Conservation (phyloP, 2,797 vertebrate species). For the Coregonus suidteri region DNA sequence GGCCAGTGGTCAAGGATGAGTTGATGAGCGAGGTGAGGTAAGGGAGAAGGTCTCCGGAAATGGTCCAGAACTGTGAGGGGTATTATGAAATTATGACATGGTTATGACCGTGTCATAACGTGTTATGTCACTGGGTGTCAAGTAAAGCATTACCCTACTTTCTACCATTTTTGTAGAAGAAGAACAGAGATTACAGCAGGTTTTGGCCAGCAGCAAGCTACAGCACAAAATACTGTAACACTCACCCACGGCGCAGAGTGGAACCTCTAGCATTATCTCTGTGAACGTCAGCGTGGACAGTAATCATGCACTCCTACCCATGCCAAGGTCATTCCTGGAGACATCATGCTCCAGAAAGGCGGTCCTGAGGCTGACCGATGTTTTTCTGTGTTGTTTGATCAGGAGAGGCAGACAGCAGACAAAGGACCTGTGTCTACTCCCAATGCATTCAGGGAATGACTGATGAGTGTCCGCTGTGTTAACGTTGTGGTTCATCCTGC, state of each 20-base stretch:
- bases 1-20: no score
- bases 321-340: neutral
- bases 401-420: neutral
- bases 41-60: no score
- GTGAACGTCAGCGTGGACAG: neutral
- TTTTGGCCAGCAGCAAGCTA: neutral
- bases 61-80: no score
- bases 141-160: neutral
- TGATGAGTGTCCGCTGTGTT: neutral
- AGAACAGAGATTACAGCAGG: neutral
- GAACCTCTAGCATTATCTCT: neutral
- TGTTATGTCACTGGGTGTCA: no score
- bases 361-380: constrained; percentile 23
- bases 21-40: no score
- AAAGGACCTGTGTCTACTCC: neutral
- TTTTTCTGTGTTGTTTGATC: neutral
- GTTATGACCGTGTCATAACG: no score
- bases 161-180: neutral
- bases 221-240: neutral
- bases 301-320: neutral
- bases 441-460: neutral
- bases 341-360: constrained; percentile 53
- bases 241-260: neutral
- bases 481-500: neutral
- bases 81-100: no score